Evolutionary conservation across 2,888 invertebrate species (phyloP).

Genomic region (Cistogaster globosa): DNA sequence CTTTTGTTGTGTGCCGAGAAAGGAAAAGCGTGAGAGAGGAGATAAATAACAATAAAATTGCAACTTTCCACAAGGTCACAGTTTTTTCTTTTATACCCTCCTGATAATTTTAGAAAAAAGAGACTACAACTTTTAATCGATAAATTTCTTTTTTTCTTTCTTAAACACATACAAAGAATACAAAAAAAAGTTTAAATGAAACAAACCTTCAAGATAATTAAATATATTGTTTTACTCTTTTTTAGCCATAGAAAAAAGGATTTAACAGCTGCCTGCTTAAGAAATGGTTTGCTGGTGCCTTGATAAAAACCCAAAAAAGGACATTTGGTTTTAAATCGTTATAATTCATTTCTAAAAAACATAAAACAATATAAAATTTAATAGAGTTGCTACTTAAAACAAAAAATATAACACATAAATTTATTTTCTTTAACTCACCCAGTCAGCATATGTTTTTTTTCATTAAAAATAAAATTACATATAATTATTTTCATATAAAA

Average conservation of each 20-base stretch:
- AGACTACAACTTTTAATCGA: neutral
- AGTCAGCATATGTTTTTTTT: constrained; percentile 36
- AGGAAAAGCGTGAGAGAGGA: too few relatives aligned
- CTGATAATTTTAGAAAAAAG: neutral
- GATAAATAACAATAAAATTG: too few relatives aligned
- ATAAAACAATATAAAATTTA: constrained; percentile 13
- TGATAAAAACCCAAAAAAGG: constrained; percentile 15
- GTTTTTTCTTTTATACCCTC: too few relatives aligned
- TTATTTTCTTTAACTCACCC: neutral
- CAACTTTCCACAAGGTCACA: too few relatives aligned
- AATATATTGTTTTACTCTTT: constrained; percentile 34
- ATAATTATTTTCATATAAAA: constrained; percentile 11
- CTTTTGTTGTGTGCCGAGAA: too few relatives aligned
- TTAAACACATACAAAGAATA: neutral
- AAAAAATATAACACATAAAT: neutral
- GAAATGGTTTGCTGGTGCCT: constrained; percentile 16
- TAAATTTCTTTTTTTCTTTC: neutral
- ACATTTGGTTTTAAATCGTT: constrained; percentile 41
- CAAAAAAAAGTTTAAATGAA: constrained; percentile 32
- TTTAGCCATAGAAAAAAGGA: constrained; percentile 54
- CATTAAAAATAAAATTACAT: constrained; percentile 23
- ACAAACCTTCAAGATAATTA: constrained; percentile 54
- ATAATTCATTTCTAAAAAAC: constrained; percentile 47
- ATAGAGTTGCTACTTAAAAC: constrained; percentile 33
- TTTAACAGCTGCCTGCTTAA: constrained; percentile 53